Evolutionary conservation across 2,797 vertebrate genomes (phyloP).

Genomic region (Darevskia mixta): DNA sequence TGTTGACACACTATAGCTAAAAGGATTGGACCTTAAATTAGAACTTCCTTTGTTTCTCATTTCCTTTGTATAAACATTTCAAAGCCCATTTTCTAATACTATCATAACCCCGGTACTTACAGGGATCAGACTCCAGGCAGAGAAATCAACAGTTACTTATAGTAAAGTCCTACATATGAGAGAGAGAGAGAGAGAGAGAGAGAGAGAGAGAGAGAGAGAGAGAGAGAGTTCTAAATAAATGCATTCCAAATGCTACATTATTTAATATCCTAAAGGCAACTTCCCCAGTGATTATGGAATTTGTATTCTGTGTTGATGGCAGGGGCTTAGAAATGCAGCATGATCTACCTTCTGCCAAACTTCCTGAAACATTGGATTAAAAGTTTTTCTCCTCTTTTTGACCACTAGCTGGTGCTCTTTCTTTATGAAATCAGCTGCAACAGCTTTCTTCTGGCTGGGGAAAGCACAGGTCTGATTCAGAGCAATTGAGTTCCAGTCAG

Average conservation of each 20-base stretch:
- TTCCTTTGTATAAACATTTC: conserved; percentile 30
- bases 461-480: conserved; percentile 67
- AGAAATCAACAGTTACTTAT: conserved; percentile 8
- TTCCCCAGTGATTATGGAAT: conserved; percentile 8
- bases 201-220: not conserved
- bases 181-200: not conserved
- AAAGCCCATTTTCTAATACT: conserved; percentile 19
- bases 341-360: conserved; percentile 5
- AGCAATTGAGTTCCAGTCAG: not conserved
- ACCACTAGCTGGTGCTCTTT: conserved; percentile 66
- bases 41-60: conserved; percentile 37
- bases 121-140: conserved; percentile 1
- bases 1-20: not conserved
- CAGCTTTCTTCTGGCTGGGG: conserved; percentile 62
- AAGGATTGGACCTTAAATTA: not conserved
- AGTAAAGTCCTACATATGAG: not conserved
- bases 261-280: conserved; percentile 51
- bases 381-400: conserved; percentile 44
- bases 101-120: conserved; percentile 4
- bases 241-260: conserved; percentile 60
- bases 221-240: conserved; percentile 43
- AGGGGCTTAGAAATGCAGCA: conserved; percentile 35
- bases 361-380: conserved; percentile 24
- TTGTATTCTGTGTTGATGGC: conserved; percentile 53
- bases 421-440: conserved; percentile 60